A percentile compares a stretch with the other conserved stretches of the same genome.
phyloP scores from a whole-genome alignment of 2,113 vertebrate species.

The Notiomystis cincta region DNA sequence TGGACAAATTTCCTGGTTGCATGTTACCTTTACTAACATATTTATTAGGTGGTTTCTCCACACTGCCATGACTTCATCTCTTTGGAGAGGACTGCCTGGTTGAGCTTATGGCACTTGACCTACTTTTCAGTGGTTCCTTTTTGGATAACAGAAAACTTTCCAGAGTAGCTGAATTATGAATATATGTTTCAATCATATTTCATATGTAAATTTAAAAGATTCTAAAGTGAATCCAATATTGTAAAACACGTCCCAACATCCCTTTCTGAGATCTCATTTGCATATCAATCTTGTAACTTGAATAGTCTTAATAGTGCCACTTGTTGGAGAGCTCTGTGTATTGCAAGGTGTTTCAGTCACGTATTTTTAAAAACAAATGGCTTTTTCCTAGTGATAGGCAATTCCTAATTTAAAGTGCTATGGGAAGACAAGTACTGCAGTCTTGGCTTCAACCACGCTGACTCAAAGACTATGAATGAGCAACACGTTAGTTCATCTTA shows the following conservation, averaged over 20 bases:
- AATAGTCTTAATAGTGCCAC: constrained; percentile 38
- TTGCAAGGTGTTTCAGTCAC: constrained; percentile 24
- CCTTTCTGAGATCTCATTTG: constrained; percentile 47
- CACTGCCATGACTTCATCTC: background rate
- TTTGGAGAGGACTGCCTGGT: background rate
- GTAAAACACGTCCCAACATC: constrained; percentile 62
- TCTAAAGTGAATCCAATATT: constrained; percentile 20
- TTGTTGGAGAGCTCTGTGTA: constrained; percentile 2
- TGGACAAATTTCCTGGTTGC: background rate
- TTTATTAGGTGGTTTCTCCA: constrained; percentile 10
- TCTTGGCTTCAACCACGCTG: background rate
- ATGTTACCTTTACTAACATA: background rate
- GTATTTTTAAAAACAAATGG: background rate
- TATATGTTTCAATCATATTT: background rate
- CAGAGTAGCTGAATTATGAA: background rate
- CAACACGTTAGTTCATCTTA: background rate
- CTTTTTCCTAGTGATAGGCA: constrained; percentile 3
- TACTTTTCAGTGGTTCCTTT: constrained; percentile 26
- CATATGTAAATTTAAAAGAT: constrained; percentile 37
- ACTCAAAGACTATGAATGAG: background rate
- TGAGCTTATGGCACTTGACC: constrained; percentile 10
- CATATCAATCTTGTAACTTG: constrained; percentile 33
- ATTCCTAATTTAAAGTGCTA: constrained; percentile 8
- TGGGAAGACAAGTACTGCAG: background rate
- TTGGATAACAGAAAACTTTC: background rate